Conservation (phyloP, 2,888 invertebrate genomes). For the Xanthia togata region DNA sequence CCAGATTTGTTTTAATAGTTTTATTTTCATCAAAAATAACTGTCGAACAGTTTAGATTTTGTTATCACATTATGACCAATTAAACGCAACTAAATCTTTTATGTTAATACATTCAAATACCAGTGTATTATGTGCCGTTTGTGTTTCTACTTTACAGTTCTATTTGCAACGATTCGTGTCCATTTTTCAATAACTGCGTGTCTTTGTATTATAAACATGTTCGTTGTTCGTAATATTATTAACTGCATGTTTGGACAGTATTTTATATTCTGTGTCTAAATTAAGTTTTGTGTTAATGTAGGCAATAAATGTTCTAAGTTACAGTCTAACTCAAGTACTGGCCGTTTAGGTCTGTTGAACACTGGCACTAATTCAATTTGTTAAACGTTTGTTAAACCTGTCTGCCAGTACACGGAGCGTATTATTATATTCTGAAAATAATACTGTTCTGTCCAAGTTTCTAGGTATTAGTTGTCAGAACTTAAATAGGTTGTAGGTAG, state of each 20-base stretch:
- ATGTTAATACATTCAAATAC: constrained; percentile 47
- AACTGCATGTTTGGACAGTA: constrained; percentile 13
- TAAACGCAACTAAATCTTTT: constrained; percentile 44
- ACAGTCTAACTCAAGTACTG: constrained; percentile 37
- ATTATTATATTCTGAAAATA: constrained; percentile 52
- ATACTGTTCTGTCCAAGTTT: constrained; percentile 44
- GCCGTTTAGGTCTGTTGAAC: constrained; percentile 51
- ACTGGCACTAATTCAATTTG: constrained; percentile 62
- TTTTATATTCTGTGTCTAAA: constrained; percentile 19
- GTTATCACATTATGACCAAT: constrained; percentile 33
- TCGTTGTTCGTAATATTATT: constrained; percentile 33
- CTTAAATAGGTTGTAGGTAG: constrained; percentile 34
- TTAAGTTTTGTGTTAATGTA: constrained; percentile 38
- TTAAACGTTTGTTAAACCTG: constrained; percentile 59
- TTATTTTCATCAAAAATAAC: constrained; percentile 8
- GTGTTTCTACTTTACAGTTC: constrained; percentile 37
- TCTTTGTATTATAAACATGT: constrained; percentile 14
- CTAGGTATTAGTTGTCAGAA: constrained; percentile 40
- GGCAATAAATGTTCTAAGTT: constrained; percentile 47
- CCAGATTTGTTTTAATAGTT: constrained; percentile 6
- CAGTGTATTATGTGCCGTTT: constrained; percentile 36
- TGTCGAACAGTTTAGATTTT: constrained; percentile 4
- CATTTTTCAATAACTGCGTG: constrained; percentile 23
- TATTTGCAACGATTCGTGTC: constrained; percentile 35
- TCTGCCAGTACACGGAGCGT: constrained; percentile 37